Base-by-base conservation (phyloP, 1,140 invertebrate species). In the Thaumatotibia leucotreta region DNA sequence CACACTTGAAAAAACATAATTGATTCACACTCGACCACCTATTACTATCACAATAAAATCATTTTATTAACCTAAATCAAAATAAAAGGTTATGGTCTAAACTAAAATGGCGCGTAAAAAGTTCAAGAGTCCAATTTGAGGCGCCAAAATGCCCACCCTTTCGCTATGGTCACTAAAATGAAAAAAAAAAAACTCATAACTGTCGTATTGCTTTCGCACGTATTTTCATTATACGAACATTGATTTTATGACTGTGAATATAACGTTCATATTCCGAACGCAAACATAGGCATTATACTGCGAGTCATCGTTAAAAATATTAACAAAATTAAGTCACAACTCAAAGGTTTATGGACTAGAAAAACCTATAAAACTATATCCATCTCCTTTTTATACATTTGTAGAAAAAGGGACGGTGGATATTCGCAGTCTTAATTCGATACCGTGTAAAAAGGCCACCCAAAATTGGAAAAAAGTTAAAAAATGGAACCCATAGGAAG, bases 101-200 rank as follows among this genome's bases (percentile, higher is more conserved):
- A n/a, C n/a, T n/a, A n/a, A 74, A 80, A 79, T 67, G 65, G 52
- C 32, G 10, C 61, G 17, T 71, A 72, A 76, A 80, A 65, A 54
- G 14, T 31, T 52, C 49, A 66, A 45, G 65, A 31, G 50, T 50
- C 64, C 65, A 67, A 80, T 77, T 79, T 78, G 66, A 69, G 76
- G 81, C 79, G 79, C 82, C 79, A 83, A 80, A 83, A 77, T 74
- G 69, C 70, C 71, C 83, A 82, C 76, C 76, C 78, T 86, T 84
- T 85, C 77, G 83, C 73, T 79, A 86, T 77, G 83, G 77, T 79
- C 71, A 61, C 66, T 83, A 76, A 50, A 64, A 61, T 73, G 54
- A 67, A 70, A 73, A 77, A n/a, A n/a, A n/a, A 74, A 72, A 45
- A 45, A 0, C 39, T 45, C 39, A 45, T 45, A 45, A 45, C 39